A percentile compares a stretch with the other conserved stretches of the same genome.
These are phyloP conservation scores for Panopea generosa DNA, from an alignment of 2,888 invertebrate genomes.

Conservation along the genomic window DNA sequence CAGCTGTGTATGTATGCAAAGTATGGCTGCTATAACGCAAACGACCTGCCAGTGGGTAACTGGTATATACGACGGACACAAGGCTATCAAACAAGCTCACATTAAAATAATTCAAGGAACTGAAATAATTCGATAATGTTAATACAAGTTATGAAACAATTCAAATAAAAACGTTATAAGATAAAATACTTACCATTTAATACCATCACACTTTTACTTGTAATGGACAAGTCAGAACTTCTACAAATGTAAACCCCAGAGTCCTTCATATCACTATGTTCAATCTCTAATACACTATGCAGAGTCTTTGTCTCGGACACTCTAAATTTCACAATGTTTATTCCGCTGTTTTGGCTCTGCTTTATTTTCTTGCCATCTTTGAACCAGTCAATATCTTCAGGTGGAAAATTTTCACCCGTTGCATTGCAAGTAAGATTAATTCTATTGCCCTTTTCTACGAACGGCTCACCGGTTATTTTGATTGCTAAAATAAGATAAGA, in stretches of 20 bases:
- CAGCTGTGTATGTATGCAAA: too few relatives aligned
- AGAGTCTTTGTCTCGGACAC: conserved; percentile 56
- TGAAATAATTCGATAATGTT: too few relatives aligned
- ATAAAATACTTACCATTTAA: conserved; percentile 55
- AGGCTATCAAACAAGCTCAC: too few relatives aligned
- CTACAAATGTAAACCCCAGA: conserved; percentile 61
- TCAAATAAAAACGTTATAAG: too few relatives aligned
- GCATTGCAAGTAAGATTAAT: conserved; percentile 62
- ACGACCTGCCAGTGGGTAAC: too few relatives aligned
- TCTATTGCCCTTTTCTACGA: conserved; percentile 58
- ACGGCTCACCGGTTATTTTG: conserved; percentile 49
- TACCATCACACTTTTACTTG: conserved; percentile 54
- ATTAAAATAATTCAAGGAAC: too few relatives aligned
- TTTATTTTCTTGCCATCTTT: conserved; percentile 61
- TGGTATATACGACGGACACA: too few relatives aligned
- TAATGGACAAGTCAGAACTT: conserved; percentile 57
- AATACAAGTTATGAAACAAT: too few relatives aligned
- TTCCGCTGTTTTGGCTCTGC: conserved; percentile 40
- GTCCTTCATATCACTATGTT: conserved; percentile 57
- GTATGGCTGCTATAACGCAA: too few relatives aligned
- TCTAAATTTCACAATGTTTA: conserved; percentile 53
- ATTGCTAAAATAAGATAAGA: conserved; percentile 61
- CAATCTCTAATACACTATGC: conserved; percentile 59
- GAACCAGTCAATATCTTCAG: conserved; percentile 65
- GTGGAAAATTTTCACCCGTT: conserved; percentile 52